Evolutionary conservation across 2,113 vertebrate species (phyloP), one percentile per base, ranked within the genome.

Genomic region (Dolichotis patagonum): DNA sequence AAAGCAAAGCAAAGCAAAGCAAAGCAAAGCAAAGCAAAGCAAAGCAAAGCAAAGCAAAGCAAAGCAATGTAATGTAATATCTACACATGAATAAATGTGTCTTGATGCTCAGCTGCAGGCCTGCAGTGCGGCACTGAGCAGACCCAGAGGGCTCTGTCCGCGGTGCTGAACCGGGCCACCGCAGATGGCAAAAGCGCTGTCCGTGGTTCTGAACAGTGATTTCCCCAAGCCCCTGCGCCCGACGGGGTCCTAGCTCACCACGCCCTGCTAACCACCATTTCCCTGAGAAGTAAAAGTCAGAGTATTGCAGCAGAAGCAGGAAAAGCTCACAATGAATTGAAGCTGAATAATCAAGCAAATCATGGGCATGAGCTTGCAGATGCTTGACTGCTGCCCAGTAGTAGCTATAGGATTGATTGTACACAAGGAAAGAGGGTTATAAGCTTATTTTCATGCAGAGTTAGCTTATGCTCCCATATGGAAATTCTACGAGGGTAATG

Each of bases 261-360:
- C 2, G 7, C 0, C 0, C 24, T 16, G 5, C 4, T 62, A 17
- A 17, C 3, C 24, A 69, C 0, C 3, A 0, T 46, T 96, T 86
- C 12, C 38, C 17, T 78, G 77, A 10, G 77, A 63, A 83, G 14
- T 8, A 78, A 52, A 52, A 67, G 20, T 3, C 14, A 52, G 30
- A 85, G 46, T 38, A 7, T 5, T 77, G 3, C 13, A 93, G 16
- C 30, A 67, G 38, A 17, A 81, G 32, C 14, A 92, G 41, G 19
- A 12, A 19, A 12, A 52, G 8, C 49, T 65, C 32, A 52, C 38
- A 52, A n/a, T 67, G 30, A 58, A 30, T 7, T 60, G 41, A 85
- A 75, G 16, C 13, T 63, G 43, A 81, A 41, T 60, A 62, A 87
- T 60, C 56, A 46, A 78, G n/a, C 35, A 38, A 85, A 73, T 7